Evolutionary conservation across 1,140 invertebrate species (phyloP).

Genomic region (Heterodera schachtii): DNA sequence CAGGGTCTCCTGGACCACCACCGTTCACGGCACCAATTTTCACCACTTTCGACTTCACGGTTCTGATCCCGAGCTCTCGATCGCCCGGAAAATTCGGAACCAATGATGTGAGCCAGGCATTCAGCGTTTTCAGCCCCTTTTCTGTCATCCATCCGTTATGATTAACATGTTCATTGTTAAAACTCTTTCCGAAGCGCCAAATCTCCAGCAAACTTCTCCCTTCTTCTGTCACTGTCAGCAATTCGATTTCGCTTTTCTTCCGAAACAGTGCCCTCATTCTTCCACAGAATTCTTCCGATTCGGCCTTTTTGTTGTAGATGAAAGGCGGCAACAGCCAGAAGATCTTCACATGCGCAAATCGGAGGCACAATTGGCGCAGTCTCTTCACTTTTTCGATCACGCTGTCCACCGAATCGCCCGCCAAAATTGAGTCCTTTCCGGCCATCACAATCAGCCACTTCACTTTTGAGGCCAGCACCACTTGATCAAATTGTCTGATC

Average conservation of each 20-base stretch:
- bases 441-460: constrained; percentile 5
- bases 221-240: background rate
- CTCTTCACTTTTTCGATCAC: constrained; percentile 14
- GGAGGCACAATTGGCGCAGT: background rate
- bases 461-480: background rate
- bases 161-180: background rate
- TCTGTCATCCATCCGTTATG: too few species aligned
- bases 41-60: background rate
- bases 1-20: constrained; percentile 16
- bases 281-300: background rate
- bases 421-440: constrained; percentile 9
- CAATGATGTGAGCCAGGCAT: background rate
- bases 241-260: background rate
- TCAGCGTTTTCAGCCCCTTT: background rate
- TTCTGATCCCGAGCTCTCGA: background rate
- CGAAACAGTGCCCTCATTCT: background rate
- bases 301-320: background rate
- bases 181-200: background rate
- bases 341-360: background rate
- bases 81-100: background rate
- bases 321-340: constrained; percentile 11
- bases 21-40: background rate
- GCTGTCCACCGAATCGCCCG: constrained; percentile 6
- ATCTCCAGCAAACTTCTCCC: constrained; percentile 9
- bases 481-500: background rate